phyloP scores from a whole-genome alignment of 2,797 vertebrate species.

The Falco novaeseelandiae region DNA sequence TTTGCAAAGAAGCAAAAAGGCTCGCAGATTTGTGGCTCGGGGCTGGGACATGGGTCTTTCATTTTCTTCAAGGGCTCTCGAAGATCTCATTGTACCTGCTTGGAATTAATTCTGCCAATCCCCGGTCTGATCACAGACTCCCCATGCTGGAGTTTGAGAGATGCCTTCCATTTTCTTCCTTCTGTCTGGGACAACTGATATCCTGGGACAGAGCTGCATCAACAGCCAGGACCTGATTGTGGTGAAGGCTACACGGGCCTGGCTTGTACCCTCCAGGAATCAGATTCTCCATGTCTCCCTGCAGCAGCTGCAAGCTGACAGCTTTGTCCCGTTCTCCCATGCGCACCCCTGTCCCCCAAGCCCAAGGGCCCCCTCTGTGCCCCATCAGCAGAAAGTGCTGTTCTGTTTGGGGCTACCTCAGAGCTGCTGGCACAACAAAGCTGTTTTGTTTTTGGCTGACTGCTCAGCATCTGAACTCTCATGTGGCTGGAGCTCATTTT shows the following conservation, averaged over 20 bases:
- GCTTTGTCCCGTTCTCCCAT: background rate
- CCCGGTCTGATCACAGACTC: background rate
- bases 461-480: background rate
- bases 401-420: background rate
- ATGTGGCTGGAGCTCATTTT: constrained; percentile 14
- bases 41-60: constrained; percentile 4
- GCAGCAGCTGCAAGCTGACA: background rate
- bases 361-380: background rate
- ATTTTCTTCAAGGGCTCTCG: constrained; percentile 45
- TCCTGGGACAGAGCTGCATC: background rate
- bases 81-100: constrained; percentile 22
- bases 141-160: background rate
- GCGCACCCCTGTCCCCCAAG: background rate
- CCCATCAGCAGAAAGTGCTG: background rate
- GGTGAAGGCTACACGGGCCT: background rate
- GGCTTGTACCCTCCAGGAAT: background rate
- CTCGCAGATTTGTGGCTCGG: background rate
- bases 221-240: background rate
- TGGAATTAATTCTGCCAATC: constrained; percentile 29
- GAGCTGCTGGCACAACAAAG: constrained; percentile 52
- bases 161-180: background rate
- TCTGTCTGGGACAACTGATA: background rate
- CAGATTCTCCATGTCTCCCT: background rate
- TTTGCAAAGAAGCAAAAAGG: background rate
- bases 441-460: constrained; percentile 24